Base-by-base conservation (phyloP, 2,888 invertebrate species). In the Cheilosia urbana region DNA sequence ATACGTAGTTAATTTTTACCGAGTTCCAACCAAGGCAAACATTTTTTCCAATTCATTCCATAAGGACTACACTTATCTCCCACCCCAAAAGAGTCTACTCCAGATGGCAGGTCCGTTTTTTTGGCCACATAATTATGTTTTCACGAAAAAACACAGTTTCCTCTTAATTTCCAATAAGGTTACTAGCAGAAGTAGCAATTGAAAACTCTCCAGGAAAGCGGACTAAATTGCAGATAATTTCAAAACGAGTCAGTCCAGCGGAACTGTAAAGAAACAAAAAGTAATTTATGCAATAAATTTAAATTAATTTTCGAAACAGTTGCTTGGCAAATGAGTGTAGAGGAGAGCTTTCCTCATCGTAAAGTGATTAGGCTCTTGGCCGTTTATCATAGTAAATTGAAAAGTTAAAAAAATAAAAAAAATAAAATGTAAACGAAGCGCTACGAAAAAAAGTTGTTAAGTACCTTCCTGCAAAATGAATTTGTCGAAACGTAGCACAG, bases 211-310 rank as follows among this genome's bases (percentile, higher is more conserved):
- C 19, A 17, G 5, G 37, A 21, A 19, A 37, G 37, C 5, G 19
- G 19, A 37, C 40, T 58, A 15, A 19, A 58, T 58, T 47, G 9
- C 9, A 6, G 21, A 37, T 58, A 21, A 58, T 58, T 58, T 37
- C 4, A 4, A 15, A 37, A 37, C 21, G 5, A 58, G 15, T 17
- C 4, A 15, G 24, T 27, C 60, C n/a, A 47, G 13, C 17, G 5
- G 15, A 47, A 34, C 30, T 13, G 63, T 3, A 63, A 45, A 27
- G n/a, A 63, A 49, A 63, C 17, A 17, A 9, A 17, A 9, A 17
- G 47, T 47, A 47, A 47, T 34, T 63, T 17, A 47, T 63, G 47
- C 47, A 49, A 63, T 49, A 63, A 63, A 63, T 63, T 49, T 30
- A 49, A 49, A 49, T 63, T 63, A 63, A 47, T 47, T 47, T 42